Evolutionary conservation across 2,797 vertebrate species (phyloP), one percentile per base, ranked within the genome.

Genomic region (Buceros bicornis): DNA sequence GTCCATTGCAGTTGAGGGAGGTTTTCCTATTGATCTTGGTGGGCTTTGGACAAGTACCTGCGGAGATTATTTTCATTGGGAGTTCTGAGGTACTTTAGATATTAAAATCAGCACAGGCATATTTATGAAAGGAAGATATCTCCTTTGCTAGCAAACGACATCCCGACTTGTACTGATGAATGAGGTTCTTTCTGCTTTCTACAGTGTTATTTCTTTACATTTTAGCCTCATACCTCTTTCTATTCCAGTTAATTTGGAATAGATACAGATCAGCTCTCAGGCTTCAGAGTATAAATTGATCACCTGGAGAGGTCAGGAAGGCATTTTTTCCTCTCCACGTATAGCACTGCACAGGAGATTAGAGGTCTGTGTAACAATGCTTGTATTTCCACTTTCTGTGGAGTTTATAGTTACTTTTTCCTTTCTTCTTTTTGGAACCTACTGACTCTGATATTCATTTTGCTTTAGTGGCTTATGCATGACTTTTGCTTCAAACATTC

Each of bases 281-380:
- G 74, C 64, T 96, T 95, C 95, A 95, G 95, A 97, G 83, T 94
- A 65, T 93, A 95, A 97, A 97, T 71, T 95, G 91, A 94, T 97
- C 95, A 94, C 91, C 92, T 94, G 94, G 89, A 96, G 93, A 94
- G 90, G 96, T 97, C 96, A 97, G 88, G 71, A 89, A 97, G 78
- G 83, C 81, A 92, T 93, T 96, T 96, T 88, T 95, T 79, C 74
- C 50, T 95, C 93, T 95, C 93, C 86, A 82, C 61, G 29, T 92
- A 90, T 50, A 95, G 57, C 71, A 22, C 91, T 94, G 88, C 60
- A 92, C 64, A 93, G 82, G 94, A 95, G 88, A 95, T 97, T 92
- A 97, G 90, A 95, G 88, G 90, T 93, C 93, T 92, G 57, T 82
- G 15, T 93, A 93, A 95, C 88, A 92, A 94, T 94, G 70, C 17